A percentile compares a stretch with the other conserved stretches of the same genome.
These are phyloP conservation scores for Clupea harengus DNA, from an alignment of 2,113 vertebrate genomes.

Conservation along the genomic window DNA sequence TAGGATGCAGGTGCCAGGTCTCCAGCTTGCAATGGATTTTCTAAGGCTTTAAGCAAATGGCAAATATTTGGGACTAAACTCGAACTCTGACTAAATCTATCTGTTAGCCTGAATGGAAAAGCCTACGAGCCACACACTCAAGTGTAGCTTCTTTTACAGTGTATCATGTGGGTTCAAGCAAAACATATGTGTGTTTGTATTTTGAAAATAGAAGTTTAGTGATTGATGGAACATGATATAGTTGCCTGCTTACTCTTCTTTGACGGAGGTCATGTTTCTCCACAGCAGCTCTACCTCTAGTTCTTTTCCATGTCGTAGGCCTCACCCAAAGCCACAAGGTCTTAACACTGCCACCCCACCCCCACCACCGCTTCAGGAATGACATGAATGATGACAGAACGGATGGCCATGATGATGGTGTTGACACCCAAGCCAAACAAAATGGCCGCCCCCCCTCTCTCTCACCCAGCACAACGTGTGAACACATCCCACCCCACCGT, in stretches of 20 bases:
- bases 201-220: not conserved
- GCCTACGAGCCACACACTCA: not conserved
- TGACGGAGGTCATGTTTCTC: not conserved
- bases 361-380: not conserved
- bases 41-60: not conserved
- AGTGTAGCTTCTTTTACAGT: not conserved
- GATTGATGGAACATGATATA: not conserved
- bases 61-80: not conserved
- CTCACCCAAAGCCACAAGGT: constrained; percentile 14
- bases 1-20: not conserved
- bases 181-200: not conserved
- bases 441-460: not conserved
- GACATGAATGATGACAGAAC: not conserved
- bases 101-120: not conserved
- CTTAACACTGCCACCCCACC: not conserved
- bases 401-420: not conserved
- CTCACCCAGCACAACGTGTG: not conserved
- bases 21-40: not conserved
- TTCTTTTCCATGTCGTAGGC: not conserved
- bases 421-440: constrained; percentile 7
- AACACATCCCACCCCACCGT: not conserved
- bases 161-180: not conserved
- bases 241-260: not conserved
- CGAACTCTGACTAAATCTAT: not conserved
- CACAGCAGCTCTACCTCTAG: not conserved